Percentiles rank a stretch among this genome's conserved stretches.
Conservation (phyloP, 2,888 invertebrate species). For the Hecatera dysodea region DNA sequence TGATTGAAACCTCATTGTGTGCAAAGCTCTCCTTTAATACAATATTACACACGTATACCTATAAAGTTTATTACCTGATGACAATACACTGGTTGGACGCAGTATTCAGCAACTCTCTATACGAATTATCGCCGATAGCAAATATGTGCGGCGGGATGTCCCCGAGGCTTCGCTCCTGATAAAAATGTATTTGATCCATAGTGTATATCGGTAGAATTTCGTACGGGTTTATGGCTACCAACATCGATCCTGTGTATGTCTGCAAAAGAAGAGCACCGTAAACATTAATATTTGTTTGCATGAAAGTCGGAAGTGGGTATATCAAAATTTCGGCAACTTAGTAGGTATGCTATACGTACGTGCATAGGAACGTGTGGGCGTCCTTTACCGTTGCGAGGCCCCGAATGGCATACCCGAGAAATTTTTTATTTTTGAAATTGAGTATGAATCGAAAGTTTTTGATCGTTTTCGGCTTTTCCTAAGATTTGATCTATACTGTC, state of each 20-base stretch:
- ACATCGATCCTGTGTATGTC: slow-evolving; percentile 98
- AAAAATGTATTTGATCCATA: slow-evolving; percentile 95
- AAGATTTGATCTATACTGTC: too few relatives aligned
- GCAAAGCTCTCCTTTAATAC: neutral
- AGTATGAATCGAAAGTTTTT: too few relatives aligned
- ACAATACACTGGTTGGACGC: slow-evolving; percentile 97
- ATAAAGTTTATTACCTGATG: slow-evolving; percentile 92
- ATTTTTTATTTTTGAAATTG: too few relatives aligned
- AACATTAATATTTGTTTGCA: neutral
- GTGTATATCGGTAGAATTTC: slow-evolving; percentile 98
- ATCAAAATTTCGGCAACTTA: too few relatives aligned
- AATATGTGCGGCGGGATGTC: slow-evolving; percentile 98
- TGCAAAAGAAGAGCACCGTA: slow-evolving; percentile 79
- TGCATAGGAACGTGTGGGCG: too few relatives aligned
- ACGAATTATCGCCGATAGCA: slow-evolving; percentile 98
- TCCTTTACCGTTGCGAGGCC: too few relatives aligned
- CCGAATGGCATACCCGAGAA: too few relatives aligned
- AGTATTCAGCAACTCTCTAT: slow-evolving; percentile 94
- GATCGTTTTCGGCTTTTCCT: too few relatives aligned
- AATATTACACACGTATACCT: neutral
- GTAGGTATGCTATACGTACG: too few relatives aligned
- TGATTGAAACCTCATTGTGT: neutral
- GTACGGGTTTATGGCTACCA: slow-evolving; percentile 98
- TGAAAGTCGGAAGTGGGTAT: too few relatives aligned
- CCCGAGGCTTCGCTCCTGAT: slow-evolving; percentile 95